Evolutionary conservation across 1,140 invertebrate species (phyloP), one percentile per base, ranked within the genome.

Genomic region (Maniola jurtina): DNA sequence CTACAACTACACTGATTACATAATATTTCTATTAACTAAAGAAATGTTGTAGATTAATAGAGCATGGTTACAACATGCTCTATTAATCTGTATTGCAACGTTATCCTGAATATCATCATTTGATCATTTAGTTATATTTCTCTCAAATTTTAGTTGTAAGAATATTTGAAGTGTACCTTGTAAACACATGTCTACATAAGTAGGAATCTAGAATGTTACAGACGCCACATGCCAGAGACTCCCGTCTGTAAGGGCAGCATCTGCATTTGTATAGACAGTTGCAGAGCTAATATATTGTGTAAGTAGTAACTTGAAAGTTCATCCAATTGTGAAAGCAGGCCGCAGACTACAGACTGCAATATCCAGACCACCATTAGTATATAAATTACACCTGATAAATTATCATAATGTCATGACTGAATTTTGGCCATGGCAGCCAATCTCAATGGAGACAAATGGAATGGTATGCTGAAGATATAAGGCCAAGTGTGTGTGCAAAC

Each of bases 131-230:
- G 13, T 11, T 38, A 38, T 48, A 14, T 52, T 52, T 16, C 55
- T 40, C 35, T 38, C 13, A 57, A 57, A 38, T 40, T 38, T 9
- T 57, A 57, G 34, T 16, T 57, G 0, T 55, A 55, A 25, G 52
- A 8, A 8, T 57, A 57, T 38, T 38, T 57, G 40, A 57, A 38
- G 55, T 57, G 38, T 56, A 36, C 15, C 55, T 57, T 56, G 16
- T 62, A 62, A 62, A 55, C 59, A 67, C 60, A 47, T 62, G 55
- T 64, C 62, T 69, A 69, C 62, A 69, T 69, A 64, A 64, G 67
- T 42, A 57, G 67, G 62, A 61, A 64, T 69, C 57, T 64, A 64
- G 67, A 69, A 64, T 69, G 67, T 69, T 61, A 69, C 58, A 69
- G 67, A 64, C 60, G 47, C 61, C 36, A 40, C 61, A 61, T 48